Conservation (phyloP, 1,140 invertebrate genomes). For the Drosophila erecta region DNA sequence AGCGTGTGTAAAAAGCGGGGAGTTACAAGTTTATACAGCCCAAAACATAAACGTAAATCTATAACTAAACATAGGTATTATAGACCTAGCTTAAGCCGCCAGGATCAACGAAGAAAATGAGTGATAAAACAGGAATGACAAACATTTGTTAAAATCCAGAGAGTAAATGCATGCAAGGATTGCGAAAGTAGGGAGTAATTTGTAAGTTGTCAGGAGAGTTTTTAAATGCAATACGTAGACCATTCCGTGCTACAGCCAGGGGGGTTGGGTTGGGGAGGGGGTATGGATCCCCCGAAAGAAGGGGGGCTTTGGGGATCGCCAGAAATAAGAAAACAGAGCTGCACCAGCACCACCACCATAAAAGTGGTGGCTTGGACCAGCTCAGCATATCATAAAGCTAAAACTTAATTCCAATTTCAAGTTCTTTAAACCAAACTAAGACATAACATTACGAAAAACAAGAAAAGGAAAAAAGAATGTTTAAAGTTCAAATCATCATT, state of each 20-base stretch:
- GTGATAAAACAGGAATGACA: constrained; percentile 65
- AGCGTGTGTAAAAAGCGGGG: constrained; percentile 26
- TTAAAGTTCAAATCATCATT: constrained; percentile 76
- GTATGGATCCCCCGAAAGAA: constrained; percentile 4
- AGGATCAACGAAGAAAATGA: constrained; percentile 84
- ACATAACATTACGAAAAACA: constrained; percentile 16
- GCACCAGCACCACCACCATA: neutral
- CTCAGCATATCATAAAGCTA: constrained; percentile 49
- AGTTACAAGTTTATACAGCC: constrained; percentile 28
- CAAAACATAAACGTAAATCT: constrained; percentile 38
- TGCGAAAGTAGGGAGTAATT: neutral
- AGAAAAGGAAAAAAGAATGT: constrained; percentile 32
- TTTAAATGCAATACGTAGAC: constrained; percentile 71
- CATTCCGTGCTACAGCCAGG: constrained; percentile 41
- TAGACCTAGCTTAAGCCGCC: constrained; percentile 67
- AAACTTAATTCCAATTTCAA: constrained; percentile 46
- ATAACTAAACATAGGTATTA: constrained; percentile 43
- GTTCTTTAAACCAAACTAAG: constrained; percentile 42
- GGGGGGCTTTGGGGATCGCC: neutral
- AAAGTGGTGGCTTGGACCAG: neutral
- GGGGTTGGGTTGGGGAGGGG: neutral
- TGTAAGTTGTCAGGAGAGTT: constrained; percentile 10
- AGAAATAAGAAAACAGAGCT: constrained; percentile 13
- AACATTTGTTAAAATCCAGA: constrained; percentile 29
- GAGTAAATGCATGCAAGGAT: constrained; percentile 4